These are phyloP conservation scores for Baronia brevicornis DNA, from an alignment of 2,888 invertebrate genomes.

Conservation along the genomic window DNA sequence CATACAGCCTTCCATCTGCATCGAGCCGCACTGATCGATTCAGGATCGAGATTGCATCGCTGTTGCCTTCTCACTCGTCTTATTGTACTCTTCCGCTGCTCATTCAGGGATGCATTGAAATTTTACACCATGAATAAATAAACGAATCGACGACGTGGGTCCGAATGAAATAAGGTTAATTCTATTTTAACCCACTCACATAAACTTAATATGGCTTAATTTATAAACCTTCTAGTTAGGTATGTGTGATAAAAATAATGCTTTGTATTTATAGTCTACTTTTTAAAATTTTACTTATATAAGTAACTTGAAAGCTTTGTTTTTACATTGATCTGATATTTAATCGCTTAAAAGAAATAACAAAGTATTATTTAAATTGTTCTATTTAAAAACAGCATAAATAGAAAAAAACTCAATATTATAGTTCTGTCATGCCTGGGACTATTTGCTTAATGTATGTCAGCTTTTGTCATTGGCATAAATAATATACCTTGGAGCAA, in stretches of 20 bases:
- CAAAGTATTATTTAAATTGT: too few species aligned
- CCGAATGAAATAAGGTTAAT: constrained; percentile 14
- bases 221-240: constrained; percentile 1
- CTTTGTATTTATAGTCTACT: too few species aligned
- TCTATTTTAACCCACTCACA: constrained; percentile 9
- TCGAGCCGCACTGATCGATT: constrained; percentile 34
- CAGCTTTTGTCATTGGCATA: too few species aligned
- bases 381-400: too few species aligned
- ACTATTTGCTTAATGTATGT: too few species aligned
- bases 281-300: too few species aligned
- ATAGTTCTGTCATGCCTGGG: too few species aligned
- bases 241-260: too few species aligned
- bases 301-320: too few species aligned
- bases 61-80: constrained; percentile 22
- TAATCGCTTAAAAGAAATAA: too few species aligned
- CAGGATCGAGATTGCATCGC: constrained; percentile 40
- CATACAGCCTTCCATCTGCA: constrained; percentile 55
- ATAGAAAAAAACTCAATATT: too few species aligned
- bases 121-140: constrained; percentile 50
- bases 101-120: constrained; percentile 45
- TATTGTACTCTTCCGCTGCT: constrained; percentile 32
- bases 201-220: constrained; percentile 8
- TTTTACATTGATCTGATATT: too few species aligned
- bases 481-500: constrained; percentile 10
- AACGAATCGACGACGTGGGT: constrained; percentile 21